A percentile compares a stretch with the other conserved stretches of the same genome.
Conservation (phyloP, 92 coral and sea anemone species). For the Desmophyllum pertusum region DNA sequence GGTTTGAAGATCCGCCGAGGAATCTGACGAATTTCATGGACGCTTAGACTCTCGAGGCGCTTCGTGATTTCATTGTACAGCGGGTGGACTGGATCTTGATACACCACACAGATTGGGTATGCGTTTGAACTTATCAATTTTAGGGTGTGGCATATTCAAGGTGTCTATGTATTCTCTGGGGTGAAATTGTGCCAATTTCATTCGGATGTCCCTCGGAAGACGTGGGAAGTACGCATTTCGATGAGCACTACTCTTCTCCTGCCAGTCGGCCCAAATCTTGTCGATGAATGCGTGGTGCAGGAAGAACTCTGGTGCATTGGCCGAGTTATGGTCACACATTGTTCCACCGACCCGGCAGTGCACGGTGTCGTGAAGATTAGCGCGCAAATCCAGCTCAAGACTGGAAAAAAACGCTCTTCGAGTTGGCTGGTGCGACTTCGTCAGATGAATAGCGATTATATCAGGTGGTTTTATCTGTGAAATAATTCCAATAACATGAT, state of each 20-base stretch:
- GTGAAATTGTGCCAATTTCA: not conserved
- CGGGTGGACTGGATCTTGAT: slow-evolving; percentile 36
- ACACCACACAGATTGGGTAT: slow-evolving; percentile 7
- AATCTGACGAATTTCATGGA: not conserved
- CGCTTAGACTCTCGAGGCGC: slow-evolving; percentile 19
- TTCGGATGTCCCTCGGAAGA: not conserved
- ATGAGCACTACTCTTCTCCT: slow-evolving; percentile 25
- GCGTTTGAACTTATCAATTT: not conserved
- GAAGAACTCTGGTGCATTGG: slow-evolving; percentile 43
- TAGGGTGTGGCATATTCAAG: slow-evolving; percentile 13
- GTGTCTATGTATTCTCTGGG: slow-evolving; percentile 20
- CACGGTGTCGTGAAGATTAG: slow-evolving; percentile 28
- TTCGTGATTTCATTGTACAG: slow-evolving; percentile 12
- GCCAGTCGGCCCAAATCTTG: slow-evolving; percentile 49
- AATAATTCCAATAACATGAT: too few relatives aligned
- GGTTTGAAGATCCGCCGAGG: slow-evolving; percentile 25
- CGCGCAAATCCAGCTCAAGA: slow-evolving; percentile 39
- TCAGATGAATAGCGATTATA: slow-evolving; percentile 22
- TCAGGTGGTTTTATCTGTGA: slow-evolving; percentile 30
- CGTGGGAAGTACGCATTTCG: not conserved
- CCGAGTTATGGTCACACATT: slow-evolving; percentile 30
- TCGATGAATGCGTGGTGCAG: slow-evolving; percentile 36
- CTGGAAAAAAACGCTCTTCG: slow-evolving; percentile 3
- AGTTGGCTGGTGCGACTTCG: not conserved
- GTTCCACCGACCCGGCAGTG: slow-evolving; percentile 42